A percentile compares a stretch with the other conserved stretches of the same genome.
phyloP scores from a whole-genome alignment of 2,797 vertebrate genomes.

The Pantherophis vulpinus region DNA sequence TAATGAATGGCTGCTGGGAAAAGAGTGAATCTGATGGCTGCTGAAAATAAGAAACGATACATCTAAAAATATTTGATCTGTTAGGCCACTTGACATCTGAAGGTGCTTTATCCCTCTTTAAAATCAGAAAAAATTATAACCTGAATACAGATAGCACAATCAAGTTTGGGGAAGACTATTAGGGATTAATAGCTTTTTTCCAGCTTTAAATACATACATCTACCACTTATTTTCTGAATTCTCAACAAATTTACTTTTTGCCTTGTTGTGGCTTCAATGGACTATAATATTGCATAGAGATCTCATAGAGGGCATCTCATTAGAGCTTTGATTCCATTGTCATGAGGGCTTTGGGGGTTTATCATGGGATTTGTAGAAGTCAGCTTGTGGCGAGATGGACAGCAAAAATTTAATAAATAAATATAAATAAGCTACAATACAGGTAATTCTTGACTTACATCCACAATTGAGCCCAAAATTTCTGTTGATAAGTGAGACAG shows the following conservation, averaged over 20 bases:
- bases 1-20: background rate
- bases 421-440: background rate
- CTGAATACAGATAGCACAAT: background rate
- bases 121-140: background rate
- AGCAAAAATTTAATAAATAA: background rate
- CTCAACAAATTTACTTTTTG: background rate
- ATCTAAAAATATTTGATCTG: background rate
- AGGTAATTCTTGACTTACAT: background rate
- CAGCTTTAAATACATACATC: background rate
- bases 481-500: background rate
- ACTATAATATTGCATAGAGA: conserved; percentile 7
- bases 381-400: background rate
- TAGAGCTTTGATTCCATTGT: background rate
- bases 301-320: background rate
- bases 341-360: background rate
- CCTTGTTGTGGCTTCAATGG: background rate
- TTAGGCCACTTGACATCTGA: background rate
- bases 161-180: background rate
- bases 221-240: background rate
- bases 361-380: background rate
- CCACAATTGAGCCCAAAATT: background rate
- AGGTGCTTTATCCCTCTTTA: background rate
- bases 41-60: background rate
- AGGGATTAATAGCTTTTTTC: background rate
- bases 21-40: background rate